Evolutionary conservation across 2,888 invertebrate species (phyloP).

Genomic region (Leucophenga maculata): DNA sequence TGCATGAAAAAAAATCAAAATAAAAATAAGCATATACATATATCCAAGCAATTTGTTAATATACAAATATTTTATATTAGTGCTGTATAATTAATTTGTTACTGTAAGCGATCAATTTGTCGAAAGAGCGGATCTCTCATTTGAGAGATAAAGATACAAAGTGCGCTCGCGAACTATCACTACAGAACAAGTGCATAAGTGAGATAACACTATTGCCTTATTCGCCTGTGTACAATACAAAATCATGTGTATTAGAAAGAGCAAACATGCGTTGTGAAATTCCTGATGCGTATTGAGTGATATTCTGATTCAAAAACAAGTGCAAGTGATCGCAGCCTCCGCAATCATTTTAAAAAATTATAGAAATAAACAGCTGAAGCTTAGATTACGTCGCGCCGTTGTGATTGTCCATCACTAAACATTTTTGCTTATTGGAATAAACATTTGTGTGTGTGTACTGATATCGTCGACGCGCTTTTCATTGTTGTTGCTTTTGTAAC

Average conservation of each 20-base stretch:
- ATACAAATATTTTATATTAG: constrained; percentile 47
- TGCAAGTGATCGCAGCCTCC: constrained; percentile 20
- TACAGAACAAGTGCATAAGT: constrained; percentile 40
- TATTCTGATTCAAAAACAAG: constrained; percentile 36
- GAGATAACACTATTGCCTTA: constrained; percentile 36
- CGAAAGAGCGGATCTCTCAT: too few relatives aligned
- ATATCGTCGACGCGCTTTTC: background rate
- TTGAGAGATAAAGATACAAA: background rate
- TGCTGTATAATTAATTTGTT: constrained; percentile 57
- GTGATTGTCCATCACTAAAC: too few relatives aligned
- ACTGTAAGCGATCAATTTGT: constrained; percentile 38
- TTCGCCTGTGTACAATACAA: constrained; percentile 38
- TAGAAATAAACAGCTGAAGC: background rate
- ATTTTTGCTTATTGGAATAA: too few relatives aligned
- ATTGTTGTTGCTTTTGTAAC: background rate
- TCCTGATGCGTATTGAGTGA: background rate
- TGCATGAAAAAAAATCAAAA: constrained; percentile 3
- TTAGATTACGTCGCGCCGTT: background rate
- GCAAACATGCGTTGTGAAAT: constrained; percentile 48
- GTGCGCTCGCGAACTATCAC: background rate
- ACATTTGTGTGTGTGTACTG: background rate
- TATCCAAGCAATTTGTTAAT: constrained; percentile 43
- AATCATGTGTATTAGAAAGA: constrained; percentile 53
- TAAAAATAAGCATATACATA: constrained; percentile 28
- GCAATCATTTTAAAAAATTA: background rate